Percentiles rank a stretch among this genome's conserved stretches.
Evolutionary conservation across 2,113 vertebrate genomes (phyloP).

Genomic region (Nibea coibor): DNA sequence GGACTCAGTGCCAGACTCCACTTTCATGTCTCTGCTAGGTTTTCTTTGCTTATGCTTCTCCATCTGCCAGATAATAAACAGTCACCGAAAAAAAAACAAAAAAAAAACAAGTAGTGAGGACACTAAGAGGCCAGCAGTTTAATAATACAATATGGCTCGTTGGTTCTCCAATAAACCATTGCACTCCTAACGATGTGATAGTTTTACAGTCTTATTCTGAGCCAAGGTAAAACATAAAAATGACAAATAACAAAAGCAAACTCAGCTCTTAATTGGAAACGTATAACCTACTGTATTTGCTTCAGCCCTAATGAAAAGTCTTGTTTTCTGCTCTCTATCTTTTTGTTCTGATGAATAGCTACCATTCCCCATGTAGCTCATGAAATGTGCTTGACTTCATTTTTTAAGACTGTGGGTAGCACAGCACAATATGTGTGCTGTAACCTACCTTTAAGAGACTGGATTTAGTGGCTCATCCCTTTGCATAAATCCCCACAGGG

Average conservation of each 20-base stretch:
- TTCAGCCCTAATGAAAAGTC: not conserved
- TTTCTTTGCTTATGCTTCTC: not conserved
- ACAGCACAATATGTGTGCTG: slow-evolving; percentile 31
- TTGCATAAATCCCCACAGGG: slow-evolving; percentile 56
- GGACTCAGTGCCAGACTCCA: not conserved
- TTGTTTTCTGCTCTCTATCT: too few relatives aligned
- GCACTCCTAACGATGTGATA: not conserved
- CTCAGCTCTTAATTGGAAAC: not conserved
- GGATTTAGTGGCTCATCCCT: slow-evolving; percentile 62
- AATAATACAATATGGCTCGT: not conserved
- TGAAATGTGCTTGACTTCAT: slow-evolving; percentile 2
- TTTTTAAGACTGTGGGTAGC: slow-evolving; percentile 18
- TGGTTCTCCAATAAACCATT: not conserved
- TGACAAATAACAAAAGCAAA: not conserved
- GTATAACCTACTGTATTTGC: not conserved
- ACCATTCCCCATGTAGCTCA: not conserved
- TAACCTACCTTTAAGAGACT: slow-evolving; percentile 50
- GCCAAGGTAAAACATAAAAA: not conserved
- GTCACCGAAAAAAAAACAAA: not conserved
- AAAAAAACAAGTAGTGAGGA: not conserved
- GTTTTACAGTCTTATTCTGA: not conserved
- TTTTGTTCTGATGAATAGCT: not conserved
- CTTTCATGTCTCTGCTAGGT: not conserved
- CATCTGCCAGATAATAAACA: not conserved
- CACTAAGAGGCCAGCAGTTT: not conserved